A percentile compares a stretch with the other conserved stretches of the same genome.
Conservation (phyloP, 2,113 vertebrate genomes). For the Podarcis raffonei region DNA sequence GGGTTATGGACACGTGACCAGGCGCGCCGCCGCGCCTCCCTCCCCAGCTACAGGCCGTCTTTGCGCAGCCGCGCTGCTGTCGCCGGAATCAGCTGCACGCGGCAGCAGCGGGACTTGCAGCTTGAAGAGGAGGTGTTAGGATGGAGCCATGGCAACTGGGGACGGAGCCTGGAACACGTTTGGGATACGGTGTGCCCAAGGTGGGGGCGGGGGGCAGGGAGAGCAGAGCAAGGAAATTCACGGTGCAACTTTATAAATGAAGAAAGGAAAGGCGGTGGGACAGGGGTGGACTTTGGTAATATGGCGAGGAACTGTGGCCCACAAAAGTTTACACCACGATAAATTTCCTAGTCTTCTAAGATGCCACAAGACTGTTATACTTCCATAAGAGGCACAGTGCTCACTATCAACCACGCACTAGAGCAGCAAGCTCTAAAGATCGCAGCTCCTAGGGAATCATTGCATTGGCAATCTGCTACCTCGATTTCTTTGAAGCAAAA, state of each 20-base stretch:
- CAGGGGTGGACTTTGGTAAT: too few relatives aligned
- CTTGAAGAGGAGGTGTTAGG: neutral
- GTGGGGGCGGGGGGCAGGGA: too few relatives aligned
- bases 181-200: neutral
- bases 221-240: neutral
- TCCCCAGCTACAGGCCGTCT: neutral
- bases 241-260: neutral
- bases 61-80: constrained; percentile 7
- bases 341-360: too few relatives aligned
- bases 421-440: neutral
- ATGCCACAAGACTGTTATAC: too few relatives aligned
- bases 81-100: neutral
- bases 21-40: neutral
- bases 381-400: neutral
- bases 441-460: neutral
- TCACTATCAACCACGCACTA: neutral
- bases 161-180: neutral
- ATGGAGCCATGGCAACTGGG: constrained; percentile 1
- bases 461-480: neutral
- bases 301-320: too few relatives aligned
- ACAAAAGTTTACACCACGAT: too few relatives aligned
- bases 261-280: neutral
- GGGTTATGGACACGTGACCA: neutral
- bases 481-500: neutral
- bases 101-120: neutral